Base-by-base conservation (phyloP, 2,888 invertebrate species). In the Drosophila barbarae region DNA sequence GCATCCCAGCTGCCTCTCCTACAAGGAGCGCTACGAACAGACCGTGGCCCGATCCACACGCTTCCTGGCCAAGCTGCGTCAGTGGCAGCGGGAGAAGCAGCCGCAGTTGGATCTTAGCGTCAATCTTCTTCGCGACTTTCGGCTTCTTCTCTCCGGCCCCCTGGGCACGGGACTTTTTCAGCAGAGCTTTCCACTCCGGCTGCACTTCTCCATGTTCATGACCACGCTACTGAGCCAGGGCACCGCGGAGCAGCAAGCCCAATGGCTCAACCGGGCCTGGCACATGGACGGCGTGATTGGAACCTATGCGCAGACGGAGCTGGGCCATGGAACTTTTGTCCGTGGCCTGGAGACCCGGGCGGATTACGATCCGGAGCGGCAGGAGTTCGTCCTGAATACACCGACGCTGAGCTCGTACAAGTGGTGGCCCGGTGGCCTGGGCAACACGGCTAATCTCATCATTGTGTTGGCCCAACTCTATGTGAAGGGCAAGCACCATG, bases 381-480 rank as follows among this genome's bases (percentile, higher is more conserved):
- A 96, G 87, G 95, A 98, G 90, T 98, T 98, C 86, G 90, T 97
- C 21, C 88, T 98, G 30, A 92, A 97, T 86, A 95, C 95, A 54
- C 98, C 98, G 1, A 95, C 94, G 0, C 89, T 96, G 23, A 95
- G 96, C 0, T 93, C 98, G 0, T 95, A 95, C 87, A 98, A 98
- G 90, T 98, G 97, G 97, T 98, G 98, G 98, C 97, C 98, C n/a
- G 98, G 98, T 7, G 95, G 95, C 85, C 90, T 98, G 92, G 98
- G 97, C 0, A 97, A 97, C 70, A 95, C 97, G 0, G 94, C 95
- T 15, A 98, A 97, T 90, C 94, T 96, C 90, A 96, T 96, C 50
- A 91, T 98, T 23, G 95, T 98, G 0, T 93, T 97, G 88, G 98
- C 98, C 4, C 97, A 97, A 87, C 91, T 98, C 5, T 93, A 95